Percentiles rank a stretch among this genome's conserved stretches.
phyloP scores from a whole-genome alignment of 2,113 vertebrate species.

The Alouatta palliata region DNA sequence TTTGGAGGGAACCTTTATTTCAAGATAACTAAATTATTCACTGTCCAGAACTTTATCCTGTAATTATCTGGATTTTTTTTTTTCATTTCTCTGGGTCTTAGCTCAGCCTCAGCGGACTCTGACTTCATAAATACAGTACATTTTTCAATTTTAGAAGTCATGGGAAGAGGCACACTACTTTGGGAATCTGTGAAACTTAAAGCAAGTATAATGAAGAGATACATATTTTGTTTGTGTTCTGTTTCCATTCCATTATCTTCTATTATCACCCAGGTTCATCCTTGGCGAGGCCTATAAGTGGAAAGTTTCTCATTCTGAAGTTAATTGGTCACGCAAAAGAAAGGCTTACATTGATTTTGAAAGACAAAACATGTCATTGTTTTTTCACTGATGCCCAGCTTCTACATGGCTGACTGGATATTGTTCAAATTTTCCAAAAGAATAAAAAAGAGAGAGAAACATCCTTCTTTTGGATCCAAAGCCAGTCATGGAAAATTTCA shows the following conservation, averaged over 20 bases:
- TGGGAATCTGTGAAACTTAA: constrained; percentile 37
- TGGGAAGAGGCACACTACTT: background rate
- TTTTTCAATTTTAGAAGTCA: constrained; percentile 37
- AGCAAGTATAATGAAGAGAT: background rate
- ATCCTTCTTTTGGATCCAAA: constrained; percentile 69
- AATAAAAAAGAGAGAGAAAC: constrained; percentile 18
- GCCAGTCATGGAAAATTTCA: constrained; percentile 75
- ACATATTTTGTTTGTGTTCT: background rate
- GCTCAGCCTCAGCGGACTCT: background rate
- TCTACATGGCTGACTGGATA: constrained; percentile 67
- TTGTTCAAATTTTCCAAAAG: constrained; percentile 74
- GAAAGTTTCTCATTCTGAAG: constrained; percentile 70
- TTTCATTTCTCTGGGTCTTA: background rate
- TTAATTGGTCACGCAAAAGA: constrained; percentile 65
- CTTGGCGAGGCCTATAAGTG: constrained; percentile 21
- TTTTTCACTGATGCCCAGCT: constrained; percentile 56
- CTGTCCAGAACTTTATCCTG: background rate
- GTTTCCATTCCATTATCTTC: background rate
- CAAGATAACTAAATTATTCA: background rate
- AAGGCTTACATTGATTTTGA: constrained; percentile 66
- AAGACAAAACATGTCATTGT: constrained; percentile 68
- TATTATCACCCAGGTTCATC: constrained; percentile 47
- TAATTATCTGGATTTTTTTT: background rate
- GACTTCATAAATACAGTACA: background rate
- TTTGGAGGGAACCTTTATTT: constrained; percentile 1